Percentiles rank a stretch among this genome's conserved stretches.
Evolutionary conservation across 2,113 vertebrate genomes (phyloP).

Genomic region (Leuciscus idus): DNA sequence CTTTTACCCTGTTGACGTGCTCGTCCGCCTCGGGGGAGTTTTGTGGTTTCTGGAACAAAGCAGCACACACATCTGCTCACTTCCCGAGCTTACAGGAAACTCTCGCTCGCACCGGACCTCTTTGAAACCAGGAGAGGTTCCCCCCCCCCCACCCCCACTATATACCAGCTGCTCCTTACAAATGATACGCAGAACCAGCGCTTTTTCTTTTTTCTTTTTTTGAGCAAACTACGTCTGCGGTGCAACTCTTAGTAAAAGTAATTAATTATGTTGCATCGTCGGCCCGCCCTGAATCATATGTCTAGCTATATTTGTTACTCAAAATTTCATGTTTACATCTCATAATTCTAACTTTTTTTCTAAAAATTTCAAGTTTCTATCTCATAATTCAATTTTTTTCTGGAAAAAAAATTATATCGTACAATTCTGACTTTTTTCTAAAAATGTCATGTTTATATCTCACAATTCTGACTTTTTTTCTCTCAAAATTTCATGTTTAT

Average conservation of each 20-base stretch:
- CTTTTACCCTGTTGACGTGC: slow-evolving; percentile 25
- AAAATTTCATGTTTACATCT: background rate
- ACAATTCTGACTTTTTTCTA: background rate
- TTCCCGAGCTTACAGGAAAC: background rate
- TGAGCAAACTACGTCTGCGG: background rate
- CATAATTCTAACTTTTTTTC: too few species aligned
- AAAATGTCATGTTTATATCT: too few species aligned
- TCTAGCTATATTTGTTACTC: background rate
- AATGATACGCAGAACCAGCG: background rate
- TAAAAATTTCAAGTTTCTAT: background rate
- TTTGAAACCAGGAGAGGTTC: background rate
- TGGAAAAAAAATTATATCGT: fast-evolving
- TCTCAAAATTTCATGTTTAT: background rate
- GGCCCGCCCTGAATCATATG: background rate
- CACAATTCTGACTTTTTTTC: too few species aligned
- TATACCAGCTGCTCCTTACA: background rate
- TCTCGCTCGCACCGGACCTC: background rate
- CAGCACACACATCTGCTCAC: slow-evolving; percentile 6
- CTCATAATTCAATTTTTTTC: background rate
- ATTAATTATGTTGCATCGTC: background rate
- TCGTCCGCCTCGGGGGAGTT: background rate
- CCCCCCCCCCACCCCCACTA: background rate
- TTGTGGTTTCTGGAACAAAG: slow-evolving; percentile 32
- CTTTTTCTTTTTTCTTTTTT: too few species aligned
- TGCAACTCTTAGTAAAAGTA: background rate